phyloP scores from a whole-genome alignment of 2,797 vertebrate genomes.

The Brachyalestes nurse region DNA sequence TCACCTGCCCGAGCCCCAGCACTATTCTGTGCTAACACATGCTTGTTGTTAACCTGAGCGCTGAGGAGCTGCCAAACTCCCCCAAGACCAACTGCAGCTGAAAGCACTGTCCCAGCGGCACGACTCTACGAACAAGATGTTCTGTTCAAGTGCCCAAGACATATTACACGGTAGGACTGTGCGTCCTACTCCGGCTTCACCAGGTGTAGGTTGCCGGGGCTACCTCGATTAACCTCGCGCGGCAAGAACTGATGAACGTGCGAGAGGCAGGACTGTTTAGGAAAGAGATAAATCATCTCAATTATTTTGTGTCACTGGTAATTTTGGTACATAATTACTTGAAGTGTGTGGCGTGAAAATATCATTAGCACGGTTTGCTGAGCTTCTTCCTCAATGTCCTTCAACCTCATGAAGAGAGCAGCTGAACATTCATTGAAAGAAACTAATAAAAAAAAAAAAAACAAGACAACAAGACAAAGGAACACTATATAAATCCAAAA shows the following conservation, averaged over 20 bases:
- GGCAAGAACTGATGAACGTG: not conserved
- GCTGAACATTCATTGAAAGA: not conserved
- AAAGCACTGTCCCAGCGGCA: slow-evolving; percentile 45
- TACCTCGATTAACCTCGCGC: slow-evolving; percentile 41
- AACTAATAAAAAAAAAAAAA: too few relatives aligned
- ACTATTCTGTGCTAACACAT: slow-evolving; percentile 62
- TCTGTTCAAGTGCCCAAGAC: slow-evolving; percentile 42
- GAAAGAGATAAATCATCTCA: slow-evolving; percentile 36
- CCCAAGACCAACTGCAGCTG: slow-evolving; percentile 26
- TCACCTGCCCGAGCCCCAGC: slow-evolving; percentile 72
- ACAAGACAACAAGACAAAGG: not conserved
- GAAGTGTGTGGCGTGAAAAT: slow-evolving; percentile 22
- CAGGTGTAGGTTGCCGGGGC: slow-evolving; percentile 38
- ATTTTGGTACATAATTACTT: slow-evolving; percentile 31
- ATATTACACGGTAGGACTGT: slow-evolving; percentile 41
- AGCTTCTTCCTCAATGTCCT: not conserved
- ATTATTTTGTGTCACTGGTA: slow-evolving; percentile 36
- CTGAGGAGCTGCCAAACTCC: slow-evolving; percentile 64
- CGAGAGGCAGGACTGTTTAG: slow-evolving; percentile 23
- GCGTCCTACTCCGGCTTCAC: slow-evolving; percentile 30
- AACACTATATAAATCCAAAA: not conserved
- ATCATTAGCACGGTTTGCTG: slow-evolving; percentile 15
- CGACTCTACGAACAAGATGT: slow-evolving; percentile 43
- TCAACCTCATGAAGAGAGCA: not conserved
- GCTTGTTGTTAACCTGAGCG: slow-evolving; percentile 54